Evolutionary conservation across 2,888 invertebrate species (phyloP).

Genomic region (Mythimna ferrago): DNA sequence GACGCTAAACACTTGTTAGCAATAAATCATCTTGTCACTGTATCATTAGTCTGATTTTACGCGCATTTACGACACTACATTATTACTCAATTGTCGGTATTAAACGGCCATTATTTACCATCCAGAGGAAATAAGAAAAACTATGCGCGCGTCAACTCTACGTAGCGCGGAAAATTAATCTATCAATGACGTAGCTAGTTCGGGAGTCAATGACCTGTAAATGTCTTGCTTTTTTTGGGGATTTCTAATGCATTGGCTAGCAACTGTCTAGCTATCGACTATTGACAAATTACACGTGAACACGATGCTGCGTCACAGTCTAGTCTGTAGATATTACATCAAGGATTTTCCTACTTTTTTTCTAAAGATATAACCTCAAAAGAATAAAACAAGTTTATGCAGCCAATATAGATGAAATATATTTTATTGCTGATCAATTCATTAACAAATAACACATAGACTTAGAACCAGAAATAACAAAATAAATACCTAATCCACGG

Average conservation of each 20-base stretch:
- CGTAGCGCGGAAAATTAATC: slow-evolving; percentile 24
- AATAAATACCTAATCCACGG: slow-evolving; percentile 89
- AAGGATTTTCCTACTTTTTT: background rate
- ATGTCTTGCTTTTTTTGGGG: slow-evolving; percentile 20
- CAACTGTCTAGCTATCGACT: background rate
- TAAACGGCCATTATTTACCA: slow-evolving; percentile 44
- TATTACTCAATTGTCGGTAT: slow-evolving; percentile 62
- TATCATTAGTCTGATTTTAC: slow-evolving; percentile 49
- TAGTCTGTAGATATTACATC: background rate
- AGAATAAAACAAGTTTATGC: slow-evolving; percentile 74
- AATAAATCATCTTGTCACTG: slow-evolving; percentile 52
- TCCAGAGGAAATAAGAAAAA: slow-evolving; percentile 46
- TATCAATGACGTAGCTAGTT: slow-evolving; percentile 39
- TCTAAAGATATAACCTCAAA: slow-evolving; percentile 38
- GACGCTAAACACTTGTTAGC: slow-evolving; percentile 44
- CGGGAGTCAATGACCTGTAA: slow-evolving; percentile 36
- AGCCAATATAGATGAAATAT: slow-evolving; percentile 84
- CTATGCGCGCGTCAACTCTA: slow-evolving; percentile 31
- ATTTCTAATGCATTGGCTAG: slow-evolving; percentile 35
- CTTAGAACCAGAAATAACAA: slow-evolving; percentile 89
- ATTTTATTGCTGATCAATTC: slow-evolving; percentile 88
- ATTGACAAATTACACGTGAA: slow-evolving; percentile 1
- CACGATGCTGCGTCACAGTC: slow-evolving; percentile 17
- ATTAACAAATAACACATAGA: slow-evolving; percentile 89
- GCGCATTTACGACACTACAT: slow-evolving; percentile 47